Evolutionary conservation across 2,113 vertebrate genomes (phyloP).

Genomic region (Pomatorhinus ruficollis): DNA sequence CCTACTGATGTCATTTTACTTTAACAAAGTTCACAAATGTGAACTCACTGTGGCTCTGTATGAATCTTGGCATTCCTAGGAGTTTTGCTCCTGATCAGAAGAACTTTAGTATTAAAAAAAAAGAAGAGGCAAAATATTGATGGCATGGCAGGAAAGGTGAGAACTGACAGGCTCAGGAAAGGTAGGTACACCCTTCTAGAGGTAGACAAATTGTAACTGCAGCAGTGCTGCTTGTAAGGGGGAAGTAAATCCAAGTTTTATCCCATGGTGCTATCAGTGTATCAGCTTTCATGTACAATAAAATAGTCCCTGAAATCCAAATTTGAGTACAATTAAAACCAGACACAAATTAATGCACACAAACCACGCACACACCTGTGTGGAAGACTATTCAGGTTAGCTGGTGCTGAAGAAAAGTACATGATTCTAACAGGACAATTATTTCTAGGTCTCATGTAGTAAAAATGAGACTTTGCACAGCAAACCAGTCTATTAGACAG

Average conservation of each 20-base stretch:
- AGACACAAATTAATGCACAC: neutral
- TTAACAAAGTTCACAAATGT: neutral
- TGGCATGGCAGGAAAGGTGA: neutral
- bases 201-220: neutral
- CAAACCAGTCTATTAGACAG: neutral
- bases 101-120: neutral
- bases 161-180: neutral
- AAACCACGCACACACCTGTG: neutral
- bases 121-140: neutral
- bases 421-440: neutral
- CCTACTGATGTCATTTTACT: neutral
- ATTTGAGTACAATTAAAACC: neutral
- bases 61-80: neutral
- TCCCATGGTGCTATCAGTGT: neutral
- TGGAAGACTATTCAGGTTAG: neutral
- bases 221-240: neutral
- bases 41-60: neutral
- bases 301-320: neutral
- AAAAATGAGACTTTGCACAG: constrained; percentile 14
- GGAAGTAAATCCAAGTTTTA: neutral
- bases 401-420: neutral
- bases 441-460: neutral
- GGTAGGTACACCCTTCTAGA: neutral
- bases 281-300: neutral
- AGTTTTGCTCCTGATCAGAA: neutral